Evolutionary conservation across 2,113 vertebrate genomes (phyloP).

Genomic region (Corythaeola cristata): DNA sequence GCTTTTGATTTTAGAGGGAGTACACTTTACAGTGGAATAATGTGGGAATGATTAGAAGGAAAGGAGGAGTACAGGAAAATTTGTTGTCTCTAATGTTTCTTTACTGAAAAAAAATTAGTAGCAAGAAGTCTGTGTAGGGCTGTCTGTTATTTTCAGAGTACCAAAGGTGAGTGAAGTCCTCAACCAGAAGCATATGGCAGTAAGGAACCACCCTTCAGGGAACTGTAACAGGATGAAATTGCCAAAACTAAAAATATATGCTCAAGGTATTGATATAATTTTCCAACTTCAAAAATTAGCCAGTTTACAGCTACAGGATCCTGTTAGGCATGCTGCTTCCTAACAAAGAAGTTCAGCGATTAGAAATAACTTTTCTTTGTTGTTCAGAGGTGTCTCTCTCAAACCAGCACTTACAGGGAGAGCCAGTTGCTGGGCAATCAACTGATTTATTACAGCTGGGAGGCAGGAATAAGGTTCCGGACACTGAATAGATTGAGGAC

Average conservation of each 20-base stretch:
- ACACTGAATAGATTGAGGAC: neutral
- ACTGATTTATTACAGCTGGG: neutral
- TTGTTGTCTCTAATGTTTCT: neutral
- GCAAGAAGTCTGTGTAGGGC: neutral
- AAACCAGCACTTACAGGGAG: neutral
- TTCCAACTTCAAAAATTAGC: neutral
- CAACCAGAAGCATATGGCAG: neutral
- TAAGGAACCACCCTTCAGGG: neutral
- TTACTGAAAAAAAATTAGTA: neutral
- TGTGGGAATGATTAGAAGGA: neutral
- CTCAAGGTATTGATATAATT: neutral
- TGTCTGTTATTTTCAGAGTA: neutral
- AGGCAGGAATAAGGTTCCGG: neutral
- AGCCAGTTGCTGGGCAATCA: neutral
- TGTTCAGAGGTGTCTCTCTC: neutral
- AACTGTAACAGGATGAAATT: neutral
- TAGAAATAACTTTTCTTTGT: neutral
- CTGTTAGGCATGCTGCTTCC: neutral
- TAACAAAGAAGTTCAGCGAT: neutral
- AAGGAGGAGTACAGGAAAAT: neutral
- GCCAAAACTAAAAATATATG: neutral
- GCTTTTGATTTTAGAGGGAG: conserved; percentile 15
- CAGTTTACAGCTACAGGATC: neutral
- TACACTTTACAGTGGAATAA: neutral
- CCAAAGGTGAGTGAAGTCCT: neutral